A percentile compares a stretch with the other conserved stretches of the same genome.
Conservation (phyloP, 2,797 vertebrate genomes). For the Falco naumanni region DNA sequence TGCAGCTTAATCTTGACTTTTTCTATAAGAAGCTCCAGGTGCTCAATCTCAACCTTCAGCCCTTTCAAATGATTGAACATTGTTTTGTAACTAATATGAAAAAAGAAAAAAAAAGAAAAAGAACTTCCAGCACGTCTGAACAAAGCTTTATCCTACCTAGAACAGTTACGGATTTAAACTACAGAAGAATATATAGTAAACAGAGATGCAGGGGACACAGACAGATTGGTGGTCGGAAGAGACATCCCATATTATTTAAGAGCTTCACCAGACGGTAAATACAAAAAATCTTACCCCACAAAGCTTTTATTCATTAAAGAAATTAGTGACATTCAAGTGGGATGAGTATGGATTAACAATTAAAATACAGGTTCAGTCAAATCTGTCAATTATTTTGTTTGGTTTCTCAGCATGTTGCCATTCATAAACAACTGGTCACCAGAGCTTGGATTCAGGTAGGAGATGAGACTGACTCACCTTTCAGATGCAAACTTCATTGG, state of each 20-base stretch:
- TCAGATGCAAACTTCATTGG: background rate
- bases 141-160: background rate
- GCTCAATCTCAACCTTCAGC: constrained; percentile 91
- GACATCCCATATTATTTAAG: background rate
- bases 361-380: background rate
- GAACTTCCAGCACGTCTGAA: background rate
- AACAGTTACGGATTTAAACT: background rate
- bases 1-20: constrained; percentile 88
- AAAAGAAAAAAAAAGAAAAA: no score
- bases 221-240: background rate
- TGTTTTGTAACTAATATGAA: constrained; percentile 83
- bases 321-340: background rate
- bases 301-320: background rate
- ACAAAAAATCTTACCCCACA: background rate
- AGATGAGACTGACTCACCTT: background rate
- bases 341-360: background rate
- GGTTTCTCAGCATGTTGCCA: background rate
- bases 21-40: constrained; percentile 89
- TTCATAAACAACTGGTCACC: background rate
- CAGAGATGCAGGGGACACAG: background rate
- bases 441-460: background rate
- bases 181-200: background rate
- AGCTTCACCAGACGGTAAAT: background rate
- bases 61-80: constrained; percentile 83
- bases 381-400: background rate